Conservation (phyloP, 2,113 vertebrate species). For the Nansenia antarctica region DNA sequence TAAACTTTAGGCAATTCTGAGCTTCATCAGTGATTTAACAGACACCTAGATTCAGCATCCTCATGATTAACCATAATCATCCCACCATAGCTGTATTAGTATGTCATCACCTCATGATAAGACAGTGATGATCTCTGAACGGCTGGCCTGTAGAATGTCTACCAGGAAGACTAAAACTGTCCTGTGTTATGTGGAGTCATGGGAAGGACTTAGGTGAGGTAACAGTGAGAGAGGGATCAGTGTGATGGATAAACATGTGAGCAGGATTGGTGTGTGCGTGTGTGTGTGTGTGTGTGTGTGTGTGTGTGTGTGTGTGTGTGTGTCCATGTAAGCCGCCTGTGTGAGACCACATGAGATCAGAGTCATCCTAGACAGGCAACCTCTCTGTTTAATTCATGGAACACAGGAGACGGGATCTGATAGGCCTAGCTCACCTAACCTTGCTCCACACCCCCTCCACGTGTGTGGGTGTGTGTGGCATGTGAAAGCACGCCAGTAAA, state of each 20-base stretch:
- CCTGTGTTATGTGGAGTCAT: not conserved
- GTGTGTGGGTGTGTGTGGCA: not conserved
- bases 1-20: not conserved
- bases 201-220: not conserved
- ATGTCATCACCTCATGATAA: not conserved
- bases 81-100: no score
- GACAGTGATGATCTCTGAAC: not conserved
- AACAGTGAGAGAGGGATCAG: not conserved
- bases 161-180: not conserved
- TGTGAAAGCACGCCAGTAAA: not conserved
- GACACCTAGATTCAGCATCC: no score
- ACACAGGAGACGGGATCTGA: slow-evolving; percentile 7
- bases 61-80: no score
- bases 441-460: slow-evolving; percentile 4
- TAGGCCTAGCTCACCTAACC: slow-evolving; percentile 24
- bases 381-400: slow-evolving; percentile 17
- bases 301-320: not conserved
- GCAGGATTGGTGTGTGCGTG: not conserved
- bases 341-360: not conserved
- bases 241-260: slow-evolving; percentile 2
- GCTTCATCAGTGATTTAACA: not conserved
- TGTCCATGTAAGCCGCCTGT: not conserved
- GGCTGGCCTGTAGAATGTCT: not conserved
- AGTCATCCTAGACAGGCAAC: slow-evolving; percentile 3
- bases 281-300: not conserved